Conservation (phyloP, 2,113 vertebrate species). For the Cryptomyrus ogoouensis region DNA sequence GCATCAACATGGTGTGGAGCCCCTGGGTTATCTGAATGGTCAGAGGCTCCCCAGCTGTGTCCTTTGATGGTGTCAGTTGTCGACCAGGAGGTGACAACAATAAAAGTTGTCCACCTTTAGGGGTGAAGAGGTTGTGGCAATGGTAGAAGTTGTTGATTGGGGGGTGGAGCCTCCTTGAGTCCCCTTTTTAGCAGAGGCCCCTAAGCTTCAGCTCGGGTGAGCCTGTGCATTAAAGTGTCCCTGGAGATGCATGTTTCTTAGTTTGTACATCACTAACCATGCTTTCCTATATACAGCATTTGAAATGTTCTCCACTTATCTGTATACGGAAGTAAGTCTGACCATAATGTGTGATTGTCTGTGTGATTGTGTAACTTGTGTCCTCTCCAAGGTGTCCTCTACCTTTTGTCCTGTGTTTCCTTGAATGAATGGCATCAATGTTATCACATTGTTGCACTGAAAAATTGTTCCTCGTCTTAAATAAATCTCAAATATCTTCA, state of each 20-base stretch:
- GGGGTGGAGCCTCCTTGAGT: neutral
- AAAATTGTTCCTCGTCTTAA: neutral
- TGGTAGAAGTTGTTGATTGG: neutral
- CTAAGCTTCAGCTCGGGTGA: neutral
- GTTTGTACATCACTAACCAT: neutral
- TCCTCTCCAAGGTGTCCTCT: neutral
- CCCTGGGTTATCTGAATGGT: neutral
- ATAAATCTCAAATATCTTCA: neutral
- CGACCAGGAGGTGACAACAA: neutral
- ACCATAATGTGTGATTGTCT: neutral
- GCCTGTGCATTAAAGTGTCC: neutral
- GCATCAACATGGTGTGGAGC: neutral
- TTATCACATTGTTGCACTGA: neutral
- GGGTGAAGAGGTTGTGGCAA: neutral
- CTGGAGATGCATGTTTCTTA: neutral
- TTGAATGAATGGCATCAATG: neutral
- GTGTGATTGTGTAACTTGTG: neutral
- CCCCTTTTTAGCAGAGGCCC: neutral
- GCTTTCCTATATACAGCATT: neutral
- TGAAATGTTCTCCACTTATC: neutral
- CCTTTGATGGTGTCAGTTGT: neutral
- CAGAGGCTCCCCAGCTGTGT: neutral
- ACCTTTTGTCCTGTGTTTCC: neutral
- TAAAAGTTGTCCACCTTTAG: neutral
- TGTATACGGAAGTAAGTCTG: neutral